A percentile compares a stretch with the other conserved stretches of the same genome.
phyloP scores from a whole-genome alignment of 2,888 invertebrate species.

The Darwinula stevensoni region DNA sequence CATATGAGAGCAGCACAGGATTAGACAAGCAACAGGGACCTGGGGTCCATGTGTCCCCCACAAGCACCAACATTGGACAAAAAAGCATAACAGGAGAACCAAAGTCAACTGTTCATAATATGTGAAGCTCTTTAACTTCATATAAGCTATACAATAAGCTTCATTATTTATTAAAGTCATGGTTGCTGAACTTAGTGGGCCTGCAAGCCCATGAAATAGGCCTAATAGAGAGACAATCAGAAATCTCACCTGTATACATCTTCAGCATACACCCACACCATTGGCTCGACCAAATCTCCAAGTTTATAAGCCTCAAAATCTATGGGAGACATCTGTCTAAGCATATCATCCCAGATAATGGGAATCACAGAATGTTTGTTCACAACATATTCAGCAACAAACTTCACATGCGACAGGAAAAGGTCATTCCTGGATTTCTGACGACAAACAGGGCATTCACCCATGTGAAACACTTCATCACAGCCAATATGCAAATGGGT shows the following conservation, averaged over 20 bases:
- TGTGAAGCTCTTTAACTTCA: no score
- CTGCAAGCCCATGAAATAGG: no score
- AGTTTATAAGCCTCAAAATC: conserved; percentile 28
- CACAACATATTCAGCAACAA: conserved; percentile 27
- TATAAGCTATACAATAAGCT: no score
- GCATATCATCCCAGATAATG: conserved; percentile 55
- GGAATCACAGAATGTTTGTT: conserved; percentile 25
- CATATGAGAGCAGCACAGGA: no score
- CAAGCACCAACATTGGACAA: no score
- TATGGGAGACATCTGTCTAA: conserved; percentile 28
- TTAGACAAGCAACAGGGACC: no score
- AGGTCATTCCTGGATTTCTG: conserved; percentile 15
- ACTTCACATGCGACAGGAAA: conserved; percentile 29
- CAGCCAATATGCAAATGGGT: conserved; percentile 33
- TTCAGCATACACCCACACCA: conserved; percentile 51
- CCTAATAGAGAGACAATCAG: no score
- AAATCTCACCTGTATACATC: conserved; percentile 20
- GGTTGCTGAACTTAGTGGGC: no score
- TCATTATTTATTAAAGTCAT: no score
- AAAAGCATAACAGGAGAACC: no score
- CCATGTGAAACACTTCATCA: conserved; percentile 40
- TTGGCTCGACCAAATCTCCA: conserved; percentile 35
- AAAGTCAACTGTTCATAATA: no score
- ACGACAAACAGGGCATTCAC: conserved; percentile 28
- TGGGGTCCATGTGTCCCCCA: no score